Evolutionary conservation across 2,888 invertebrate genomes (phyloP).

Genomic region (Saturnia japonica): DNA sequence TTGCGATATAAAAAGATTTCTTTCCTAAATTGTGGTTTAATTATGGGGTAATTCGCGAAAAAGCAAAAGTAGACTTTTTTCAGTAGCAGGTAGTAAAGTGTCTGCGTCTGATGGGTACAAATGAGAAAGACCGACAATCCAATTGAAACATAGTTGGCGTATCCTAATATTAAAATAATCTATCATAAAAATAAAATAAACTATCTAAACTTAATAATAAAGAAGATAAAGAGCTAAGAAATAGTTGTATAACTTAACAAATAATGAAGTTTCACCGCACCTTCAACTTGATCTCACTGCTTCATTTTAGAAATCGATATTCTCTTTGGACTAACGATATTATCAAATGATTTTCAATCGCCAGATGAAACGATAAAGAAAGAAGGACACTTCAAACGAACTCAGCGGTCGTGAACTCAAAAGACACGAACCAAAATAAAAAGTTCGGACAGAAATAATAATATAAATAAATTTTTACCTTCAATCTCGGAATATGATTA

Average conservation of each 20-base stretch:
- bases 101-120: no score
- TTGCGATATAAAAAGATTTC: neutral
- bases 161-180: no score
- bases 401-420: neutral
- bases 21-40: neutral
- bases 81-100: no score
- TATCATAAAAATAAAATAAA: neutral
- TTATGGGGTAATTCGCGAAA: neutral
- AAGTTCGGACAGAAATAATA: neutral
- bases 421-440: slow-evolving; percentile 3
- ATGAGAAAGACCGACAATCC: no score
- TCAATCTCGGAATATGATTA: slow-evolving; percentile 45
- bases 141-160: no score
- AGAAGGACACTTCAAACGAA: slow-evolving; percentile 6
- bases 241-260: slow-evolving; percentile 31
- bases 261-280: slow-evolving; percentile 23
- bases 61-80: no score
- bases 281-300: neutral
- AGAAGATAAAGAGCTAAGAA: slow-evolving; percentile 13
- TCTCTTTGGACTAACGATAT: neutral
- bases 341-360: slow-evolving; percentile 6
- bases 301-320: slow-evolving; percentile 7
- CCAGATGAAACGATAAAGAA: neutral
- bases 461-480: slow-evolving; percentile 25
- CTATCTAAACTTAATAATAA: neutral